A percentile compares a stretch with the other conserved stretches of the same genome.
phyloP scores from a whole-genome alignment of 1,140 invertebrate genomes.

The Drosophila navojoa region DNA sequence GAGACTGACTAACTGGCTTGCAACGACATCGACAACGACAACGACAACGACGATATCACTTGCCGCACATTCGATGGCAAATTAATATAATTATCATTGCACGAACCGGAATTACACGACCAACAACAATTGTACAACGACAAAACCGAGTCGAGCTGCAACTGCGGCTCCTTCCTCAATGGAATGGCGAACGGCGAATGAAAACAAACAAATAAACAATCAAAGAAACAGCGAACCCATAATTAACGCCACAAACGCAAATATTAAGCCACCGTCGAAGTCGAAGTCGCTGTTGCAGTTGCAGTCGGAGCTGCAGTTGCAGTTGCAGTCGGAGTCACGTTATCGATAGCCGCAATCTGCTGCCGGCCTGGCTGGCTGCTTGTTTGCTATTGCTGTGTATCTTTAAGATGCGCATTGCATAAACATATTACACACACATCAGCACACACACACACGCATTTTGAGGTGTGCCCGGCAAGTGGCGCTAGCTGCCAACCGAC shows the following conservation, averaged over 20 bases:
- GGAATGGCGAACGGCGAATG: constrained; percentile 22
- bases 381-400: constrained; percentile 25
- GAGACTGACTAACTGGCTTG: constrained; percentile 14
- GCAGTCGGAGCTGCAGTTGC: not conserved
- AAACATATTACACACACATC: constrained; percentile 18
- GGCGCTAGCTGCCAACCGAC: constrained; percentile 30
- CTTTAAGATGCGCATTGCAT: constrained; percentile 41
- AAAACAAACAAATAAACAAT: constrained; percentile 77
- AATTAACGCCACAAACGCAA: constrained; percentile 82
- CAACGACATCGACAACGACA: constrained; percentile 15
- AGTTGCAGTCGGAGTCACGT: constrained; percentile 25
- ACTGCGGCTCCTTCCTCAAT: constrained; percentile 26
- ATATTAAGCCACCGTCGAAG: constrained; percentile 67
- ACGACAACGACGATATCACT: constrained; percentile 47
- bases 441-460: constrained; percentile 4
- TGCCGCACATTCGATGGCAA: constrained; percentile 77
- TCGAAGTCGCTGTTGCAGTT: constrained; percentile 12
- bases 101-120: constrained; percentile 77
- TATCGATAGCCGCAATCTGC: constrained; percentile 37
- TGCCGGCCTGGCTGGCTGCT: constrained; percentile 5
- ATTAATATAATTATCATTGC: constrained; percentile 83
- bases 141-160: constrained; percentile 10
- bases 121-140: constrained; percentile 61
- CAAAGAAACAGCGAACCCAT: constrained; percentile 71
- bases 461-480: constrained; percentile 24